phyloP scores from a whole-genome alignment of 2,888 invertebrate genomes.

The Netelia melanura region DNA sequence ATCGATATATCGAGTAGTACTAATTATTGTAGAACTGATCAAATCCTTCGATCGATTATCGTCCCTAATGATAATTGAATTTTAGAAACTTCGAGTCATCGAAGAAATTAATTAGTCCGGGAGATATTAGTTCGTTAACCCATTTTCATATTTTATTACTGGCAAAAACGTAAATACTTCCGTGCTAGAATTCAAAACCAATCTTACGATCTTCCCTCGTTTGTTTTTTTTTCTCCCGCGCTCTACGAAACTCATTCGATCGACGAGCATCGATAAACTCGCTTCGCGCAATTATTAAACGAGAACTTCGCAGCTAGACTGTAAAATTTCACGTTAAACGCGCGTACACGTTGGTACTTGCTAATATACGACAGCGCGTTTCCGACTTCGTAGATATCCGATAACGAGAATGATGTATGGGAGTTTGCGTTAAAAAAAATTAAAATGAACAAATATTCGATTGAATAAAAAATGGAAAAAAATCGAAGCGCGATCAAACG shows the following conservation, averaged over 20 bases:
- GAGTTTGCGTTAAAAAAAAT: not conserved
- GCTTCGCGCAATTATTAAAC: conserved; percentile 20
- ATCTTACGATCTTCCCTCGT: not conserved
- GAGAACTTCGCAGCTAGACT: not conserved
- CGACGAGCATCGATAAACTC: not conserved
- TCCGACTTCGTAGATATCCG: conserved; percentile 27
- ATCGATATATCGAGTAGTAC: too few relatives aligned
- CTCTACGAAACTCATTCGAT: conserved; percentile 1
- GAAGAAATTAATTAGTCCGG: too few relatives aligned
- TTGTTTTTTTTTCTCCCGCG: not conserved
- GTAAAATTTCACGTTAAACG: not conserved
- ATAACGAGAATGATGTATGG: not conserved
- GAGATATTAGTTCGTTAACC: not conserved
- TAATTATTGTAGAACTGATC: too few relatives aligned
- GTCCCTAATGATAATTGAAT: too few relatives aligned
- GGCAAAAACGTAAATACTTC: conserved; percentile 13
- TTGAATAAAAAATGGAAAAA: not conserved
- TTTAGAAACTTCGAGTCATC: too few relatives aligned
- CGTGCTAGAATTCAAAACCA: not conserved
- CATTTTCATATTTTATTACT: not conserved
- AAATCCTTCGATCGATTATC: too few relatives aligned
- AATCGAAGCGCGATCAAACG: conserved; percentile 25
- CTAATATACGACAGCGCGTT: not conserved
- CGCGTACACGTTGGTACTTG: conserved; percentile 2
- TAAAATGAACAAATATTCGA: not conserved